Conservation (phyloP, 2,888 invertebrate species). For the Stratiomys singularior region DNA sequence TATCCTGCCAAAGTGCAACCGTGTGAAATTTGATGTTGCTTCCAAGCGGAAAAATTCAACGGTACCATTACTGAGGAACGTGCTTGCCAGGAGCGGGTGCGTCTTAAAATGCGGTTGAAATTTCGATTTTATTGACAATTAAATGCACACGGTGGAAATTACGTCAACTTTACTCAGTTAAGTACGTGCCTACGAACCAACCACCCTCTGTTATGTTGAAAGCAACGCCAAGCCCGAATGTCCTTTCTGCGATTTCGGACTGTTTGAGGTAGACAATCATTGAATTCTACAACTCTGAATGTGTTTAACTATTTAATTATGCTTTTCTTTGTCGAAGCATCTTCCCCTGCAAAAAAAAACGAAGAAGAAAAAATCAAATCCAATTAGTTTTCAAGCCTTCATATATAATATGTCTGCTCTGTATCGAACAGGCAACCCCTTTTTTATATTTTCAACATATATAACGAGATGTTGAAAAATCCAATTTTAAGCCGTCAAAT, state of each 20-base stretch:
- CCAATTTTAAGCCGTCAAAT: constrained; percentile 52
- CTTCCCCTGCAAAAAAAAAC: neutral
- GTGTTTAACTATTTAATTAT: neutral
- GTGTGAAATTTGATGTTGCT: constrained; percentile 50
- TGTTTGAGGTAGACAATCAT: constrained; percentile 25
- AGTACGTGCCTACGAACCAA: constrained; percentile 45
- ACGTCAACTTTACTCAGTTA: constrained; percentile 3
- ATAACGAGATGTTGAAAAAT: constrained; percentile 47
- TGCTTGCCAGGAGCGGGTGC: neutral
- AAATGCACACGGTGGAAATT: constrained; percentile 50
- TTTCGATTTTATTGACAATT: constrained; percentile 52
- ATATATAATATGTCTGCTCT: neutral
- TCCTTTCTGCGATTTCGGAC: constrained; percentile 5
- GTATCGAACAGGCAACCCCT: constrained; percentile 48
- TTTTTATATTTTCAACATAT: constrained; percentile 35
- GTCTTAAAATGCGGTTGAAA: constrained; percentile 33
- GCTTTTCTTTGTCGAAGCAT: neutral
- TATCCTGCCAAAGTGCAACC: constrained; percentile 36
- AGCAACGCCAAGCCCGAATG: too few species aligned
- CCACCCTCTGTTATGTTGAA: too few species aligned
- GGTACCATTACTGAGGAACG: neutral
- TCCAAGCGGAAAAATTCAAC: neutral
- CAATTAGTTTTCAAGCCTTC: constrained; percentile 46
- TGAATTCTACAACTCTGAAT: neutral
- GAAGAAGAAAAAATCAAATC: constrained; percentile 46